Evolutionary conservation across 2,797 vertebrate species (phyloP), one percentile per base, ranked within the genome.

Genomic region (Peromyscus attwateri): DNA sequence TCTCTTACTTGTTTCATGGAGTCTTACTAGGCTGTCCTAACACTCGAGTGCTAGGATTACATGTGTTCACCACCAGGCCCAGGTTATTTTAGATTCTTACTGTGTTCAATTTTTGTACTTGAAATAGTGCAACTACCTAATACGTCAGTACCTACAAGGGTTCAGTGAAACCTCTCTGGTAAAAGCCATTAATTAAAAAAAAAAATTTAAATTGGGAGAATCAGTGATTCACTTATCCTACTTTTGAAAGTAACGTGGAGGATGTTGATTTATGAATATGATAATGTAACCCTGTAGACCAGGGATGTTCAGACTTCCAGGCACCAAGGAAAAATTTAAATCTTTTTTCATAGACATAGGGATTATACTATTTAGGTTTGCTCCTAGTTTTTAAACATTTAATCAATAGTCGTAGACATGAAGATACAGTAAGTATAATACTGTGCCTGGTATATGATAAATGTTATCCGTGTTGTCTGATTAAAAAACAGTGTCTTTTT

Each of bases 171-270:
- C 9, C 19, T 94, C 66, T 91, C 43, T 77, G 43, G 75, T 92
- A 80, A 94, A 95, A 96, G 37, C 57, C 40, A 77, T 34, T 87
- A 80, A 52, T 76, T 83, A 92, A 93, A 75, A 4, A 49, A 25
- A 76, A 40, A 73, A 71, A 10, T 81, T 80, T 81, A 88, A 75
- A 84, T 29, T 80, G n/a, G 14, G 6, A 90, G 34, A 85, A 57
- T 91, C 76, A 90, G 27, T 84, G 55, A 88, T 88, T 92, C 9
- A 92, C 8, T 31, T 46, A 80, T 31, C 13, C 31, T 70, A 31
- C 21, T 29, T 62, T 21, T 83, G 17, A 95, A 60, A 80, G 82
- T 83, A 68, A 10, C 2, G 7, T 52, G 9, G 19, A 37, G 57
- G 77, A 23, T 55, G 34, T n/a, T 6, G 17, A 23, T 55, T 95